A percentile compares a stretch with the other conserved stretches of the same genome.
These are phyloP conservation scores for Osmoderma eremita DNA, from an alignment of 2,888 invertebrate genomes.

Conservation along the genomic window DNA sequence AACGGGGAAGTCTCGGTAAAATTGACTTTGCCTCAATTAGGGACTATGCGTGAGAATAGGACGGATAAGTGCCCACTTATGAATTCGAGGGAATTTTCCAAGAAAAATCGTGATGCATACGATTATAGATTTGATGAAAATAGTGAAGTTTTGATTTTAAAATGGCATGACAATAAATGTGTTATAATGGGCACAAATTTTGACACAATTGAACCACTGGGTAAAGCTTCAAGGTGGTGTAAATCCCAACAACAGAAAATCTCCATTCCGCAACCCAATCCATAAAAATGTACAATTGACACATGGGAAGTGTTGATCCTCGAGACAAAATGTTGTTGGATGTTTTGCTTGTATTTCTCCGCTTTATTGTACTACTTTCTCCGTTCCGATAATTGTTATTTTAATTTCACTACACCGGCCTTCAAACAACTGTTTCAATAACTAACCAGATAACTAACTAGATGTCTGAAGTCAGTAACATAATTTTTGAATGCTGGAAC, in stretches of 20 bases:
- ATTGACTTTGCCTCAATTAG: slow-evolving; percentile 3
- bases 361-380: no score
- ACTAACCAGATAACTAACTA: no score
- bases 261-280: slow-evolving; percentile 10
- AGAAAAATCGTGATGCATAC: neutral
- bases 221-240: slow-evolving; percentile 17
- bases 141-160: slow-evolving; percentile 14
- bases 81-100: slow-evolving; percentile 7
- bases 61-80: slow-evolving; percentile 6
- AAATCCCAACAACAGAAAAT: slow-evolving; percentile 1
- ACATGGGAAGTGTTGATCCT: slow-evolving; percentile 14
- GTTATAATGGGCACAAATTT: slow-evolving; percentile 16
- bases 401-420: no score
- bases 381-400: no score
- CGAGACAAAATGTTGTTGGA: no score
- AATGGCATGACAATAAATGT: slow-evolving; percentile 11
- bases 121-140: slow-evolving; percentile 13
- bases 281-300: neutral
- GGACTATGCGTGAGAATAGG: slow-evolving; percentile 1
- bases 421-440: no score
- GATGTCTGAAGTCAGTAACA: no score
- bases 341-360: no score
- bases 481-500: no score
- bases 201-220: slow-evolving; percentile 2
- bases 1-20: neutral